Evolutionary conservation across 2,113 vertebrate species (phyloP), one percentile per base, ranked within the genome.

Genomic region (Muntiacus reevesi): DNA sequence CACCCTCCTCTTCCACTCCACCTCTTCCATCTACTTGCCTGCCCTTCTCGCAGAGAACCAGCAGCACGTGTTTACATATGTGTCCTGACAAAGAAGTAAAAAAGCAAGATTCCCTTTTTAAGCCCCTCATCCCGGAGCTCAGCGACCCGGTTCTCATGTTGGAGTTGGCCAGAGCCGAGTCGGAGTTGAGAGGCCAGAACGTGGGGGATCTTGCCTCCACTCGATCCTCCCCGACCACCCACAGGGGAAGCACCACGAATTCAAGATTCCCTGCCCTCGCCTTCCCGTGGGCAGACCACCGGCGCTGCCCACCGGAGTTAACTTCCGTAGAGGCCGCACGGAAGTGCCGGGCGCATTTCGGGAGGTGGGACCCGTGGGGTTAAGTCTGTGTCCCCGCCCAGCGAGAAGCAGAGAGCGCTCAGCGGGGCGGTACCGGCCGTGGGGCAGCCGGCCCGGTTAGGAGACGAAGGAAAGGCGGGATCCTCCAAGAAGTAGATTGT

Each of bases 321-420:
- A 43, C 54, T 95, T 95, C 91, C 64, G 6, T 13, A 52, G 33
- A 78, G 62, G 89, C 88, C 62, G 27, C 88, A 5, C 23, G n/a
- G 55, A 79, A 91, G 85, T n/a, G 64, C 89, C 11, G 5, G 25
- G 86, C 33, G 33, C 74, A 57, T 78, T 36, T 83, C 30, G 2
- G 59, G 76, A 55, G 54, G 0, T 79, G 96, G 97, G 50, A 92
- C 94, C 97, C 85, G 85, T 30, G 82, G 86, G 94, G 97, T 96
- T 96, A 97, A 96, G 40, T 89, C 76, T 71, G 91, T 95, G 93
- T 94, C 97, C 54, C 88, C 91, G 91, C 86, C 95, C n/a, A 59
- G 45, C 12, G 1, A 45, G 78, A 8, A 89, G 89, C 87, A 0
- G 40, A 59, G 50, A 74, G 17, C n/a, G 6, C 57, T 1, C 54